Evolutionary conservation across 2,113 vertebrate species (phyloP).

Genomic region (Gallinago media): DNA sequence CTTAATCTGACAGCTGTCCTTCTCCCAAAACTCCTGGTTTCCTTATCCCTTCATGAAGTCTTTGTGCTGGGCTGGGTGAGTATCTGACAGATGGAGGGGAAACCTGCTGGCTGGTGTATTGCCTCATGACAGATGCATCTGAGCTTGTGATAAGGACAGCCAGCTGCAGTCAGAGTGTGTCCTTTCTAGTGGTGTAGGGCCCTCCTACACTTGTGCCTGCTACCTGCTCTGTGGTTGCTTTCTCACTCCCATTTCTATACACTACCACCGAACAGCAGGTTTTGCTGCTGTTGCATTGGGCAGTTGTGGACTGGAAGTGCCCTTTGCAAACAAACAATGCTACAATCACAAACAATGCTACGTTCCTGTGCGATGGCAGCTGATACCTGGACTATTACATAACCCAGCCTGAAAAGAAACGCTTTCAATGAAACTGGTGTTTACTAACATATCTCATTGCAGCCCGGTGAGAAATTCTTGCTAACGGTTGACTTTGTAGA

Average conservation of each 20-base stretch:
- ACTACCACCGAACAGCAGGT: neutral
- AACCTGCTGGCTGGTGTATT: neutral
- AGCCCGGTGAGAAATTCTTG: neutral
- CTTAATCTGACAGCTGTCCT: neutral
- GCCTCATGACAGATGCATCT: neutral
- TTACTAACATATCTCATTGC: neutral
- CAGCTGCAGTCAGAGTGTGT: neutral
- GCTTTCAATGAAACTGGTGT: neutral
- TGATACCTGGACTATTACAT: neutral
- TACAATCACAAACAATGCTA: neutral
- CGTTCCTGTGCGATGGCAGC: neutral
- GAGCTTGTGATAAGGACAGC: neutral
- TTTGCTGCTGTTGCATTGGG: neutral
- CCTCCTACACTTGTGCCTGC: neutral
- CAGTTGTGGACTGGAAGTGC: neutral
- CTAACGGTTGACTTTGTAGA: fast-evolving
- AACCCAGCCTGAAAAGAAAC: neutral
- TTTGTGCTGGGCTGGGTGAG: neutral
- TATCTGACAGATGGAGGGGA: neutral
- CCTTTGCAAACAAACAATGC: neutral
- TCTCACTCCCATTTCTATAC: neutral
- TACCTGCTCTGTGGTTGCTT: neutral
- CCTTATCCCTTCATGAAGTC: neutral
- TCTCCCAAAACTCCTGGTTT: neutral
- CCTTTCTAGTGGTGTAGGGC: neutral